These are phyloP conservation scores for Ormyrus labotus DNA, from an alignment of 2,888 invertebrate genomes.

Conservation along the genomic window DNA sequence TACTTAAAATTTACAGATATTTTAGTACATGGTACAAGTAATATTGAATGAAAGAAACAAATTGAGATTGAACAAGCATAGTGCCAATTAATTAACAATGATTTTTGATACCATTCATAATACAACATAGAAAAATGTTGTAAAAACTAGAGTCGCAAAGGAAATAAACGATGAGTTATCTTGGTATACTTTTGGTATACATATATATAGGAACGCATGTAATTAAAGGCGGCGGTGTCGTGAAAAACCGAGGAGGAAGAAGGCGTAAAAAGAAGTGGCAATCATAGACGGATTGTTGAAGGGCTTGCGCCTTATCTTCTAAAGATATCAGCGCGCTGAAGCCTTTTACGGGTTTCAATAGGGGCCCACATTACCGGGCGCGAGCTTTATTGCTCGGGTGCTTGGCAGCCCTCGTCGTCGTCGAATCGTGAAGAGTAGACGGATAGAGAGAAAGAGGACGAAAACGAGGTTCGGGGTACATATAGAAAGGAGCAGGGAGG, in stretches of 20 bases:
- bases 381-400: conserved; percentile 28
- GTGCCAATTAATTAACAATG: too few species aligned
- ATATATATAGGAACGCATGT: too few species aligned
- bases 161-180: too few species aligned
- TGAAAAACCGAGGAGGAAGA: background rate
- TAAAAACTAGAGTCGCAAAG: too few species aligned
- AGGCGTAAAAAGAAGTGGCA: background rate
- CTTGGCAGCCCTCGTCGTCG: conserved; percentile 18
- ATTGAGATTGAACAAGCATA: too few species aligned
- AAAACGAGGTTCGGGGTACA: background rate
- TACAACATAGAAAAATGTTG: too few species aligned
- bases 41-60: too few species aligned
- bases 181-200: too few species aligned
- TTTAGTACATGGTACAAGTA: too few species aligned
- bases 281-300: background rate
- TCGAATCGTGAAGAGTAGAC: background rate
- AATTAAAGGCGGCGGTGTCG: background rate
- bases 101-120: too few species aligned
- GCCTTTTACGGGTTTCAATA: conserved; percentile 9
- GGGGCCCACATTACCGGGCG: conserved; percentile 27
- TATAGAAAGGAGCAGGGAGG: too few species aligned
- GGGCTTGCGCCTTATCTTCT: conserved; percentile 22
- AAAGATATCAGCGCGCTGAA: conserved; percentile 19
- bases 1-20: too few species aligned
- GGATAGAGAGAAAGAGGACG: background rate